A percentile compares a stretch with the other conserved stretches of the same genome.
These are phyloP conservation scores for Lepus oiostolus DNA, from an alignment of 2,797 vertebrate species.

Conservation along the genomic window DNA sequence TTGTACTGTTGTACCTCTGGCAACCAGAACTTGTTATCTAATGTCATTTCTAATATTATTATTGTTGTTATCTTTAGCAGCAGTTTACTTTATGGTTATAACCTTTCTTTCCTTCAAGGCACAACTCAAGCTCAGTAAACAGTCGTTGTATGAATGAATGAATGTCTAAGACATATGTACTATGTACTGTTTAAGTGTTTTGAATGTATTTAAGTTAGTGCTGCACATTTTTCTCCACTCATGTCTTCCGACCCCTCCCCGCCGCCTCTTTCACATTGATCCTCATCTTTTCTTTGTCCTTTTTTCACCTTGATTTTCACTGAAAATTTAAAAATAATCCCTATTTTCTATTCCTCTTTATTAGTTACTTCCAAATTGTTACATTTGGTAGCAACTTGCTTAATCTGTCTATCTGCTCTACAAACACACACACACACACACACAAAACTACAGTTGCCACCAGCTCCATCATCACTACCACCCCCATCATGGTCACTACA, in stretches of 20 bases:
- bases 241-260: background rate
- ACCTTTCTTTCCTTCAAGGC: background rate
- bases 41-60: background rate
- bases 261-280: background rate
- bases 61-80: no score
- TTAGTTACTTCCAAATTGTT: background rate
- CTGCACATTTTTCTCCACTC: background rate
- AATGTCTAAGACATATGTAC: background rate
- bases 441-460: background rate
- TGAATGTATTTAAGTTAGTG: background rate
- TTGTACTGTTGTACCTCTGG: background rate
- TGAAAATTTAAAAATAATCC: background rate
- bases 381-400: background rate
- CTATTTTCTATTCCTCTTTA: conserved; percentile 15
- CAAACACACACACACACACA: background rate
- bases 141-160: background rate
- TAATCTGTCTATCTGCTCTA: background rate
- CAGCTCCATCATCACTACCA: background rate
- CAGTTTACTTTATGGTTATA: background rate
- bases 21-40: background rate
- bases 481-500: background rate
- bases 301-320: background rate
- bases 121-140: background rate
- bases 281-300: background rate
- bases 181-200: background rate